Conservation (phyloP, 2,113 vertebrate species). For the Antigone vipio region DNA sequence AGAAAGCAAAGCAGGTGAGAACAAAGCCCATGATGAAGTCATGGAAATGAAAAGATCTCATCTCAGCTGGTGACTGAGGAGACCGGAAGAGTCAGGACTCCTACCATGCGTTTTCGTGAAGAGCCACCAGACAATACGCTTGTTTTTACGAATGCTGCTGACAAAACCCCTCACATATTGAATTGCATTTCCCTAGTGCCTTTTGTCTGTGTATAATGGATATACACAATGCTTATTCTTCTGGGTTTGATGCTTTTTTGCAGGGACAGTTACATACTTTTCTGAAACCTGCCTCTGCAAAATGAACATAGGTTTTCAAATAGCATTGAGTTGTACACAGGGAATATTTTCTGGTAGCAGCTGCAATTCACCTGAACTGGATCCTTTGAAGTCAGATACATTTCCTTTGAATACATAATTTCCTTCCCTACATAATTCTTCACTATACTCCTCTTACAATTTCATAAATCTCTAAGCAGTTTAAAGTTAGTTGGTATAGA, state of each 20-base stretch:
- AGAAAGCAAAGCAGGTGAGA: not conserved
- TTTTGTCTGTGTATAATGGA: not conserved
- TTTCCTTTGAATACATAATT: not conserved
- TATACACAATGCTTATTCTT: not conserved
- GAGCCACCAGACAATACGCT: not conserved
- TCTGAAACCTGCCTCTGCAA: not conserved
- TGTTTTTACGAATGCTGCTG: not conserved
- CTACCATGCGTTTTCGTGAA: accelerated
- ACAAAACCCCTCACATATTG: not conserved
- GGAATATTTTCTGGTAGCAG: not conserved
- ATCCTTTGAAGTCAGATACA: not conserved
- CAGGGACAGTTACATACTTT: not conserved
- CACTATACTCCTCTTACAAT: not conserved
- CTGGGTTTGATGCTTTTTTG: not conserved
- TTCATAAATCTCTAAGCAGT: not conserved
- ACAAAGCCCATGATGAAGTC: not conserved
- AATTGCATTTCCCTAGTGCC: not conserved
- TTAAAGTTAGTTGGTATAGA: not conserved
- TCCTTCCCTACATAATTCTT: not conserved
- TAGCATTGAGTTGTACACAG: not conserved
- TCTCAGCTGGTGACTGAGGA: not conserved
- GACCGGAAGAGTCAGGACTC: not conserved
- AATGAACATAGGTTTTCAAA: not conserved
- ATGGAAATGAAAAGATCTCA: not conserved
- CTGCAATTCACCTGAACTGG: not conserved